Evolutionary conservation across 1,140 invertebrate genomes (phyloP).

Genomic region (Daktulosphaira vitifoliae): DNA sequence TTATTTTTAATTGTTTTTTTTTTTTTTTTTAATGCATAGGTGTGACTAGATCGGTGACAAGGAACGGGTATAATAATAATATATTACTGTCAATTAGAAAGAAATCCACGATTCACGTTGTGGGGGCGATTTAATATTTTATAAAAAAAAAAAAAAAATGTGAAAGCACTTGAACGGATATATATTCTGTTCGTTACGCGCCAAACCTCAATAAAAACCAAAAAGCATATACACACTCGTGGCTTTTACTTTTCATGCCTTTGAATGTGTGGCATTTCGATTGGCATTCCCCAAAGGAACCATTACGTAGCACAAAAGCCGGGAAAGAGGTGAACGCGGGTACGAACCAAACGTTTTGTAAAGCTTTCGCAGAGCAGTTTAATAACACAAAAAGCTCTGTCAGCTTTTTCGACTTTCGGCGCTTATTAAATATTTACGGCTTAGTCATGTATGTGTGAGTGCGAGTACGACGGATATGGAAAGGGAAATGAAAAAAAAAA

Average conservation of each 20-base stretch:
- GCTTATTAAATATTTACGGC: constrained; percentile 33
- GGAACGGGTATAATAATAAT: too few species aligned
- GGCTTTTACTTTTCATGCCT: neutral
- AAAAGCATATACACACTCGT: neutral
- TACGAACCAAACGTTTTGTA: constrained; percentile 26
- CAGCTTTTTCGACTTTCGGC: constrained; percentile 31
- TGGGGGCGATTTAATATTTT: too few species aligned
- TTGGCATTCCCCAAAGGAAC: constrained; percentile 31
- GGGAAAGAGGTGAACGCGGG: neutral
- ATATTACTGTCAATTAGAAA: too few species aligned
- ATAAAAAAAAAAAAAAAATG: too few species aligned
- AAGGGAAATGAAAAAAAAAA: neutral
- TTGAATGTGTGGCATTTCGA: constrained; percentile 18
- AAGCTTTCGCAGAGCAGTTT: constrained; percentile 32
- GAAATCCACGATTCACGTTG: too few species aligned
- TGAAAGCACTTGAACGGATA: too few species aligned
- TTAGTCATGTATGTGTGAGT: neutral
- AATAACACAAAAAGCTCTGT: constrained; percentile 32
- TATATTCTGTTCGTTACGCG: too few species aligned
- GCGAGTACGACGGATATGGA: neutral
- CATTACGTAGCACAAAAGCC: neutral
- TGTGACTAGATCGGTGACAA: too few species aligned
- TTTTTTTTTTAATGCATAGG: too few species aligned
- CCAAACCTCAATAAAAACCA: too few species aligned
- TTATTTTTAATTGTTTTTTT: too few species aligned